These are phyloP conservation scores for Ornithoptera alexandrae DNA, from an alignment of 2,888 invertebrate genomes.

Conservation along the genomic window DNA sequence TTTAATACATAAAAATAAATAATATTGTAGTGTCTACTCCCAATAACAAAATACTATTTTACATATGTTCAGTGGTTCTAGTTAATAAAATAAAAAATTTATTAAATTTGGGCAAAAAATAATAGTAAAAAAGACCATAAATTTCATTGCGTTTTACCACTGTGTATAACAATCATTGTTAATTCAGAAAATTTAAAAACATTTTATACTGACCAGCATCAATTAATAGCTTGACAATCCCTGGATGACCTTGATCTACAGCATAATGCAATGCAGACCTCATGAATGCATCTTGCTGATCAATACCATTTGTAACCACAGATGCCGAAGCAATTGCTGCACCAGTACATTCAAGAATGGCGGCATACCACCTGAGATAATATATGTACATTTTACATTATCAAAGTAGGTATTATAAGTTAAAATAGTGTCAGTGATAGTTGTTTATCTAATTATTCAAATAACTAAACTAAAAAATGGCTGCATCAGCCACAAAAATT, in stretches of 20 bases:
- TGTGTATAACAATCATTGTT: not conserved
- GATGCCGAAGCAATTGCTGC: slow-evolving; percentile 73
- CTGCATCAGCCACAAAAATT: too few relatives aligned
- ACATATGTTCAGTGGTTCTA: too few relatives aligned
- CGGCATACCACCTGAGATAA: slow-evolving; percentile 83
- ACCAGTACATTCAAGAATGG: slow-evolving; percentile 84
- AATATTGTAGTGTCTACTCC: too few relatives aligned
- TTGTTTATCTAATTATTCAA: too few relatives aligned
- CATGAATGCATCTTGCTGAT: slow-evolving; percentile 82
- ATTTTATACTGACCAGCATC: slow-evolving; percentile 73
- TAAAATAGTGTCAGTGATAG: too few relatives aligned
- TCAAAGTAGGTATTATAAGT: not conserved
- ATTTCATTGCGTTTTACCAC: too few relatives aligned
- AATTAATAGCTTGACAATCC: slow-evolving; percentile 81
- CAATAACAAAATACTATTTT: too few relatives aligned
- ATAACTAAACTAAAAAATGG: too few relatives aligned
- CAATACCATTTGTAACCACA: slow-evolving; percentile 74
- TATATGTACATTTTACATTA: slow-evolving; percentile 12
- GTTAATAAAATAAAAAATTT: too few relatives aligned
- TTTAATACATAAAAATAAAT: too few relatives aligned
- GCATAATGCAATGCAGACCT: slow-evolving; percentile 88
- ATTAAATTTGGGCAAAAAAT: too few relatives aligned
- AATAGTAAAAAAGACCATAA: too few relatives aligned
- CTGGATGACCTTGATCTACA: slow-evolving; percentile 82
- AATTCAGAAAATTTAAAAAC: not conserved